Evolutionary conservation across 2,797 vertebrate genomes (phyloP).

Genomic region (Pseudochaenichthys georgianus): DNA sequence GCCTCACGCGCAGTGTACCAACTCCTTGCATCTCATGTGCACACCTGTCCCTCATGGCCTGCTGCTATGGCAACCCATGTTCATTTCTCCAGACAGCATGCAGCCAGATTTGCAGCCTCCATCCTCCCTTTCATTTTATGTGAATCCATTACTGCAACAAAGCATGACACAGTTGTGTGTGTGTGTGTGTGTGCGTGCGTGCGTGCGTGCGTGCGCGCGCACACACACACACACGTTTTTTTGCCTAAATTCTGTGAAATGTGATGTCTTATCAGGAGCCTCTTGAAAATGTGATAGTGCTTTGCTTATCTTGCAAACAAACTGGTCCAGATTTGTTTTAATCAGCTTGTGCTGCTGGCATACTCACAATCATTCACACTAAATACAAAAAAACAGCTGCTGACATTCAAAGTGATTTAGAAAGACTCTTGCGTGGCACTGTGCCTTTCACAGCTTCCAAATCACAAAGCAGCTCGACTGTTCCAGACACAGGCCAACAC

Average conservation of each 20-base stretch:
- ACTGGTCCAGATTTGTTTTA: conserved; percentile 36
- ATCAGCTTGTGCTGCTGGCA: conserved; percentile 49
- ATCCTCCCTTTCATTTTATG: conserved; percentile 73
- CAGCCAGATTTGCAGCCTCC: conserved; percentile 70
- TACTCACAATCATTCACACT: conserved; percentile 41
- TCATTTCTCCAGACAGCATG: conserved; percentile 61
- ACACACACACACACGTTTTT: not conserved
- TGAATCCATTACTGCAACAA: conserved; percentile 78
- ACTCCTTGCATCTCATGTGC: conserved; percentile 68
- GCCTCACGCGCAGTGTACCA: conserved; percentile 48
- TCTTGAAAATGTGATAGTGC: conserved; percentile 21
- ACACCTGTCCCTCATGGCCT: conserved; percentile 76
- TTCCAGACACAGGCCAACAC: conserved; percentile 44
- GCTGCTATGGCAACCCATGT: conserved; percentile 79
- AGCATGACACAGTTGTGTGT: conserved; percentile 76
- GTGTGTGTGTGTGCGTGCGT: no score
- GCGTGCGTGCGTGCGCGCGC: no score
- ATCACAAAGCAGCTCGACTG: conserved; percentile 48
- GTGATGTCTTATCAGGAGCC: conserved; percentile 10
- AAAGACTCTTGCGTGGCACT: conserved; percentile 40
- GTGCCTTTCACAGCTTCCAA: conserved; percentile 51
- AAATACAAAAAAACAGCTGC: conserved; percentile 37
- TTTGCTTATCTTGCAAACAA: conserved; percentile 37
- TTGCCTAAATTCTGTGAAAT: conserved; percentile 12
- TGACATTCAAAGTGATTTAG: conserved; percentile 56